Conservation (phyloP, 1,140 invertebrate species). For the Drosophila pachea region DNA sequence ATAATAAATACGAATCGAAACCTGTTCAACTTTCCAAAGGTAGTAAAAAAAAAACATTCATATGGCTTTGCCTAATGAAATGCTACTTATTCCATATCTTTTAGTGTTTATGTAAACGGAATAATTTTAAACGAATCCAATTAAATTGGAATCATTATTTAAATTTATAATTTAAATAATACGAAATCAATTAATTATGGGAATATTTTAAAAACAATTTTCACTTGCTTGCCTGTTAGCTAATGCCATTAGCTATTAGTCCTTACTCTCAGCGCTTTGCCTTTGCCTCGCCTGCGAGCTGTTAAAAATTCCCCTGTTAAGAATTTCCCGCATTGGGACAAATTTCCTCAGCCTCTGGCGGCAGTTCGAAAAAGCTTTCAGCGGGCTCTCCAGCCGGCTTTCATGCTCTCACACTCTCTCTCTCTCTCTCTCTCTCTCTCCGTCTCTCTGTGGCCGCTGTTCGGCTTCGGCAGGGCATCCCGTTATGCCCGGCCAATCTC, state of each 20-base stretch:
- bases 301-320: constrained; percentile 41
- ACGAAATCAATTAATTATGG: too few species aligned
- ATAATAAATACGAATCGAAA: too few species aligned
- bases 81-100: too few species aligned
- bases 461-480: not conserved
- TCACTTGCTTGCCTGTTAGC: not conserved
- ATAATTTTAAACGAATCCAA: too few species aligned
- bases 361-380: constrained; percentile 51
- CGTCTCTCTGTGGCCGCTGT: not conserved
- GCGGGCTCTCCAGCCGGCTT: not conserved
- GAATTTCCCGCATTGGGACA: constrained; percentile 43
- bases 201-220: not conserved
- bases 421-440: constrained; percentile 2
- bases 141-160: too few species aligned
- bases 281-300: not conserved
- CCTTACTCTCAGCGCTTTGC: not conserved
- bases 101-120: too few species aligned
- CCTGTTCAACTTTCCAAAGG: too few species aligned
- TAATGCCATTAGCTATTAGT: not conserved
- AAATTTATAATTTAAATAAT: too few species aligned
- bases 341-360: constrained; percentile 13
- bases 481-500: not conserved
- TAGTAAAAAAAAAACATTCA: too few species aligned
- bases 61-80: too few species aligned
- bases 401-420: constrained; percentile 16